These are phyloP conservation scores for Lochmaea capreae DNA, from an alignment of 2,888 invertebrate species.

Conservation along the genomic window DNA sequence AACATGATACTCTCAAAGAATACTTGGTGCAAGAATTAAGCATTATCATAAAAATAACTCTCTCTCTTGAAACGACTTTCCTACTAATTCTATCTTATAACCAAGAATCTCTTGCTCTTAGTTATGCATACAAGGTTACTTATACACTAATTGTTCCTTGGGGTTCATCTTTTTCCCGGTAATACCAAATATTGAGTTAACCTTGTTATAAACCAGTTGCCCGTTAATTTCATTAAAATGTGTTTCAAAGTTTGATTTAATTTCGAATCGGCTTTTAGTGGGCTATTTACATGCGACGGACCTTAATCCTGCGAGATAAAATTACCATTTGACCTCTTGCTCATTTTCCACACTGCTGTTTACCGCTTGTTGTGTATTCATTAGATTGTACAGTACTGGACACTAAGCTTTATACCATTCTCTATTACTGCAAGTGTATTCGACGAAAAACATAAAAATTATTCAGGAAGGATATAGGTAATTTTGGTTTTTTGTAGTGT, in stretches of 20 bases:
- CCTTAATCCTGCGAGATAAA: constrained; percentile 34
- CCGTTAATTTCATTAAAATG: constrained; percentile 7
- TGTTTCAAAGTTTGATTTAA: constrained; percentile 31
- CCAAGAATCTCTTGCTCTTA: no score
- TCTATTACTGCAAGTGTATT: no score
- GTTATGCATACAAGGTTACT: no score
- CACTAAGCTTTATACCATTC: background rate
- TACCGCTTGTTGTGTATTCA: constrained; percentile 23
- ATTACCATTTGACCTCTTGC: constrained; percentile 30
- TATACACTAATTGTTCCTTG: background rate
- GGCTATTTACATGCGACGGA: constrained; percentile 34
- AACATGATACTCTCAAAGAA: no score
- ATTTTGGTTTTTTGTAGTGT: no score
- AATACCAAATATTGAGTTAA: background rate
- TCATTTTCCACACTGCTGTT: constrained; percentile 30
- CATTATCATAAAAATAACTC: no score
- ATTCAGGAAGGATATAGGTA: no score
- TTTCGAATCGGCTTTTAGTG: constrained; percentile 34
- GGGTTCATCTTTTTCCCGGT: background rate
- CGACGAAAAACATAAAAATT: no score
- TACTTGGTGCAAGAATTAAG: no score
- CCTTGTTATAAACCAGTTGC: background rate
- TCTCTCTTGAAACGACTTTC: no score
- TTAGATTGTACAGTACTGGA: constrained; percentile 16
- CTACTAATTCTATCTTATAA: no score